A percentile compares a stretch with the other conserved stretches of the same genome.
phyloP scores from a whole-genome alignment of 2,888 invertebrate species.

The Odontocerum albicorne region DNA sequence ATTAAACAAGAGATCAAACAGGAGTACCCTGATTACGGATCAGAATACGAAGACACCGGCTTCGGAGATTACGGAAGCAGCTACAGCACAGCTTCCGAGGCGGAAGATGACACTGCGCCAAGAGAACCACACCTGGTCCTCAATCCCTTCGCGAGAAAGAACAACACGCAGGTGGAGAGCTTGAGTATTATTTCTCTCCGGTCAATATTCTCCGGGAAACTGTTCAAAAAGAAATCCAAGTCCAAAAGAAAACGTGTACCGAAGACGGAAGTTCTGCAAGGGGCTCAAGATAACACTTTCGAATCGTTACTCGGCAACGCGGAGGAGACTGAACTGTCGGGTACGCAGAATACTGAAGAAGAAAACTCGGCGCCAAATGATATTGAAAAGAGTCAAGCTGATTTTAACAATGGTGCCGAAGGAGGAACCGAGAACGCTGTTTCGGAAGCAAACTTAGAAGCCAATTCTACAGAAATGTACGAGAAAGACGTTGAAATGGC shows the following conservation, averaged over 20 bases:
- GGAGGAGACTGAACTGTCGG: neutral
- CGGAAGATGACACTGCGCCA: slow-evolving; percentile 1
- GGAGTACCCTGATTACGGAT: slow-evolving; percentile 45
- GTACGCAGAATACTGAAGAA: neutral
- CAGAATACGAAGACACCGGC: slow-evolving; percentile 22
- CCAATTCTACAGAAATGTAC: no score
- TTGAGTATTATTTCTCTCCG: slow-evolving; percentile 44
- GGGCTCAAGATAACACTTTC: neutral
- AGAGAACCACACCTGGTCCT: slow-evolving; percentile 32
- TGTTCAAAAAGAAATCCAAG: slow-evolving; percentile 41
- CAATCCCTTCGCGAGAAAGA: slow-evolving; percentile 29
- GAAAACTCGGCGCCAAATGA: neutral
- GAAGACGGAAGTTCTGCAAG: neutral
- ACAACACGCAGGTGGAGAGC: slow-evolving; percentile 38
- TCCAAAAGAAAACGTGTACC: slow-evolving; percentile 20
- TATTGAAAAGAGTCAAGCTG: neutral
- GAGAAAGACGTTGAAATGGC: neutral
- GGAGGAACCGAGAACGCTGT: neutral
- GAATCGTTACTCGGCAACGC: slow-evolving; percentile 1
- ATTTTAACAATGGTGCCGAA: neutral
- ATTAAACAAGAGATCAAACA: slow-evolving; percentile 41
- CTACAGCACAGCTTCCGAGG: slow-evolving; percentile 14
- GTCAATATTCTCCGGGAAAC: slow-evolving; percentile 45
- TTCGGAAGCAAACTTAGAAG: neutral
- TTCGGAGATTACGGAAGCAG: slow-evolving; percentile 15